A percentile compares a stretch with the other conserved stretches of the same genome.
Conservation (phyloP, 2,888 invertebrate species). For the Chouioia cunea region DNA sequence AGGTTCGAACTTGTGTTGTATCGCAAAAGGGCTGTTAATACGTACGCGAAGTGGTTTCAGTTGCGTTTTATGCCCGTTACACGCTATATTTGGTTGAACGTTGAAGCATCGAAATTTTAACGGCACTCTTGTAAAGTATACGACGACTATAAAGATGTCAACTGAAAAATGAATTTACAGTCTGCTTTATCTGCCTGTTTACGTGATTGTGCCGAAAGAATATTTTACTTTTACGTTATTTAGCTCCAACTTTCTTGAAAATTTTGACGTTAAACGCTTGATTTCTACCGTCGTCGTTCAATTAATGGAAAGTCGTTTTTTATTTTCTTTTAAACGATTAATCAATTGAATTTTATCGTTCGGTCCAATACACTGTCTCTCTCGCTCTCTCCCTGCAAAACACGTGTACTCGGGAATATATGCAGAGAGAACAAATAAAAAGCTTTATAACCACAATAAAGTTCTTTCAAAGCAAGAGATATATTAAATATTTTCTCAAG, state of each 20-base stretch:
- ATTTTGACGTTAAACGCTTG: too few relatives aligned
- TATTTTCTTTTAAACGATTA: too few relatives aligned
- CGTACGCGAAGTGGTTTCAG: constrained; percentile 22
- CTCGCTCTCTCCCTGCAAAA: too few relatives aligned
- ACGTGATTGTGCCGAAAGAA: constrained; percentile 7
- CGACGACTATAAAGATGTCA: constrained; percentile 42
- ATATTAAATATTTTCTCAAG: too few relatives aligned
- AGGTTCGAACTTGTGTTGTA: background rate
- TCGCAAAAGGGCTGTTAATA: constrained; percentile 28
- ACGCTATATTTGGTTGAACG: constrained; percentile 1
- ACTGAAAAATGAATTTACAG: constrained; percentile 40
- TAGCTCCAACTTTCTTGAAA: too few relatives aligned
- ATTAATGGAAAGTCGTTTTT: background rate
- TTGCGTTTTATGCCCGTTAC: constrained; percentile 17
- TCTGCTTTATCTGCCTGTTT: constrained; percentile 22
- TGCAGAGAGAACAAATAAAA: too few relatives aligned
- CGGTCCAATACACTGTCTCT: too few relatives aligned
- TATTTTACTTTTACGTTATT: too few relatives aligned
- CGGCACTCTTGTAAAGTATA: constrained; percentile 36
- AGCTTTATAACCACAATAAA: too few relatives aligned
- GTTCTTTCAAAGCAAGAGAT: too few relatives aligned
- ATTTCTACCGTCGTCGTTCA: background rate
- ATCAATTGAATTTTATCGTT: too few relatives aligned
- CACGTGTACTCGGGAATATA: too few relatives aligned
- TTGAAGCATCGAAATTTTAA: constrained; percentile 23